Conservation (phyloP, 2,113 vertebrate species). For the Channa maculata region DNA sequence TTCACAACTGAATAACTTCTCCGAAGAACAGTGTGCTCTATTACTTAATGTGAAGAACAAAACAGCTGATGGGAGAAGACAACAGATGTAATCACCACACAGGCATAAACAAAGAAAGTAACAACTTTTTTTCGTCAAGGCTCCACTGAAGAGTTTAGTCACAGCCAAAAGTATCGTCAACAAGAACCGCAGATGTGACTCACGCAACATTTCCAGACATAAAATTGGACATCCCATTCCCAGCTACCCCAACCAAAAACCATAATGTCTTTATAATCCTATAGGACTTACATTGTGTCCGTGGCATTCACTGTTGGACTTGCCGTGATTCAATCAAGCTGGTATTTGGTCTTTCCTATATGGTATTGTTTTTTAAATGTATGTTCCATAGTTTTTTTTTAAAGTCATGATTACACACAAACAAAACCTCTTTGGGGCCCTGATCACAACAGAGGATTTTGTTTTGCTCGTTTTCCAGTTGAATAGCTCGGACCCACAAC, state of each 20-base stretch:
- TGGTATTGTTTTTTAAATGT: conserved; percentile 14
- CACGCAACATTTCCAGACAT: conserved; percentile 42
- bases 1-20: not conserved
- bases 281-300: conserved; percentile 9
- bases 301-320: not conserved
- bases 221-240: conserved; percentile 54
- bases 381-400: not conserved
- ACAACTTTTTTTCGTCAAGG: conserved; percentile 3
- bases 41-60: not conserved
- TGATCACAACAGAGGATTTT: not conserved
- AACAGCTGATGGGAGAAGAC: conserved; percentile 23
- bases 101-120: conserved; percentile 43
- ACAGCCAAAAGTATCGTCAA: conserved; percentile 36
- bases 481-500: not conserved
- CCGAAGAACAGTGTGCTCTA: not conserved
- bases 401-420: not conserved
- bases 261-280: conserved; percentile 60
- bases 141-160: conserved; percentile 48
- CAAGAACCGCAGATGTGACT: conserved; percentile 60
- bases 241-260: conserved; percentile 31
- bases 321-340: conserved; percentile 26
- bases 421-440: conserved; percentile 8
- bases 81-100: conserved; percentile 12
- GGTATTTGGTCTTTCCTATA: conserved; percentile 22
- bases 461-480: no score